Conservation (phyloP, 2,888 invertebrate genomes). For the Lathronympha strigana region DNA sequence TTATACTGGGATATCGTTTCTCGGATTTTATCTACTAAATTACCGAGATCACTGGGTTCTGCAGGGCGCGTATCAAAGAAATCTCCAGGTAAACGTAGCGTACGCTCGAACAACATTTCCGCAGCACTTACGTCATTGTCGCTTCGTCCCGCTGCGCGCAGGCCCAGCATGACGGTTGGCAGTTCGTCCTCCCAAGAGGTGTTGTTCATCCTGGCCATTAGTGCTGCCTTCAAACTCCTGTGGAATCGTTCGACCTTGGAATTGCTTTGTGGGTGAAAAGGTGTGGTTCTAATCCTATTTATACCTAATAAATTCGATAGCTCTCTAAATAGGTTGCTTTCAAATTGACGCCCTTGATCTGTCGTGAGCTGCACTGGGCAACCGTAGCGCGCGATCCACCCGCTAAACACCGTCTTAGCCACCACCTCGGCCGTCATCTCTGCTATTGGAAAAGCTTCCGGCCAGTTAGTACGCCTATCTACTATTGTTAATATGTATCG, state of each 20-base stretch:
- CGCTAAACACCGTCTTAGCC: conserved; percentile 45
- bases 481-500: conserved; percentile 47
- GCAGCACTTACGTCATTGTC: too few relatives aligned
- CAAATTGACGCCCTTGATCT: conserved; percentile 53
- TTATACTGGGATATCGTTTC: too few relatives aligned
- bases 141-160: too few relatives aligned
- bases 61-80: too few relatives aligned
- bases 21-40: too few relatives aligned
- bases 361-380: conserved; percentile 41
- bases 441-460: conserved; percentile 44
- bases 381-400: conserved; percentile 45
- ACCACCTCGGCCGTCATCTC: conserved; percentile 48
- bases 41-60: too few relatives aligned
- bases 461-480: conserved; percentile 47
- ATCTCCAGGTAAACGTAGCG: too few relatives aligned
- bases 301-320: neutral
- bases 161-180: too few relatives aligned
- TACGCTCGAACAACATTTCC: too few relatives aligned
- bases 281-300: conserved; percentile 9
- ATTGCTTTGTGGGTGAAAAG: neutral
- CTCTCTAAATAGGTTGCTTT: conserved; percentile 1
- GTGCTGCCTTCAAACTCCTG: neutral
- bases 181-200: neutral
- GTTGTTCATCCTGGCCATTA: neutral
- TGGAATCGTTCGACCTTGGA: neutral